Base-by-base conservation (phyloP, 2,797 vertebrate genomes). In the Odontamblyopus rebecca region DNA sequence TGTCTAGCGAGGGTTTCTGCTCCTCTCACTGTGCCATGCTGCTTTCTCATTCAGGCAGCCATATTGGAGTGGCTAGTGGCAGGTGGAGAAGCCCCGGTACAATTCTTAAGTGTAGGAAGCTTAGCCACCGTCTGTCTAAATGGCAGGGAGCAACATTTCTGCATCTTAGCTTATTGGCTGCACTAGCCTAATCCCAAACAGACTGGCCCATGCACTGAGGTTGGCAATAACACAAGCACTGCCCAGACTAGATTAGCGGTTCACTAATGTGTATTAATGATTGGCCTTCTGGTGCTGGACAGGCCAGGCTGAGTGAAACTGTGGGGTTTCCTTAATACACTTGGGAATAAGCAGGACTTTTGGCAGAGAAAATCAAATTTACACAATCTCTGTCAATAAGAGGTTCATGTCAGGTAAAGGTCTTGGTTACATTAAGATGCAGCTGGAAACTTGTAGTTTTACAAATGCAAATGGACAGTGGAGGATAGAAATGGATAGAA, bases 271-370 rank as follows among this genome's bases (percentile, higher is more conserved):
- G 81, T 74, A 75, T 75, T 87, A 86, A 89, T 85, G 80, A 82
- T 26, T 50, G 0, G 70, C 90, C 89, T 84, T 90, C 89, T 89
- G 88, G 85, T 85, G 83, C 6, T 59, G 74, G 75, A 82, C 86
- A 70, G 65, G 88, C 61, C 77, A 59, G 23, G 26, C 23, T 38
- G 27, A 9, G n/a, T 54, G 65, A 72, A 86, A 79, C 70, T 71
- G 71, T 38, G 32, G 68, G 54, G 50, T 69, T 75, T 78, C 54
- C 38, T 61, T 51, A 51, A 54, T 19, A 6, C 15, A 68, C 78
- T 65, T 56, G 51, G 60, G 69, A 5, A 56, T 12, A 16, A 12
- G 12, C 6, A 64, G 57, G 51, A 67, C n/a, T 44, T 53, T 44
- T 60, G 61, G 41, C 1, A 5, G 35, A 11, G 51, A 18, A 74